These are phyloP conservation scores for Caenorhabditis sp. DNA, from an alignment of 2,888 invertebrate species.

Conservation along the genomic window DNA sequence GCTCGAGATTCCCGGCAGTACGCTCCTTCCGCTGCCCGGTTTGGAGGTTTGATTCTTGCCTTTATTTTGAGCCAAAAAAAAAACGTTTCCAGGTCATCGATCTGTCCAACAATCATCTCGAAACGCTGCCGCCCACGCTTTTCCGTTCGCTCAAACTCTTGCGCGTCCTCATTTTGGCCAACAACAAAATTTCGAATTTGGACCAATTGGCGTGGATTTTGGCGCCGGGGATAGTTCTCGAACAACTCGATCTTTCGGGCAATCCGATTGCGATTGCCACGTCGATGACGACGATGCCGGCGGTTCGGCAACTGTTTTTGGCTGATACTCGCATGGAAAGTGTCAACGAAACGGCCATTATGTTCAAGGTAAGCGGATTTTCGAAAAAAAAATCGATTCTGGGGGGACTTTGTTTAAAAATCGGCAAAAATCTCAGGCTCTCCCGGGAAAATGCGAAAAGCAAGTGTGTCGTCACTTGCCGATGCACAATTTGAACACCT, in stretches of 20 bases:
- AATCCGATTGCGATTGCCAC: conserved; percentile 69
- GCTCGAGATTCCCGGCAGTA: conserved; percentile 63
- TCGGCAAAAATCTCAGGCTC: conserved; percentile 19
- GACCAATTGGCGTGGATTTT: conserved; percentile 65
- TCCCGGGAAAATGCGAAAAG: conserved; percentile 39
- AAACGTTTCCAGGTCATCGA: conserved; percentile 37
- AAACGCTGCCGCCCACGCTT: conserved; percentile 68
- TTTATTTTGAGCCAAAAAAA: not conserved
- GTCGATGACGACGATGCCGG: conserved; percentile 62
- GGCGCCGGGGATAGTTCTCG: conserved; percentile 65
- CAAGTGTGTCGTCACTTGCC: conserved; percentile 45
- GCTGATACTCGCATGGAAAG: conserved; percentile 63
- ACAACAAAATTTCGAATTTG: conserved; percentile 70
- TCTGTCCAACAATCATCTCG: conserved; percentile 71
- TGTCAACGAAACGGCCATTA: conserved; percentile 63
- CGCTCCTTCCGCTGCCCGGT: conserved; percentile 71
- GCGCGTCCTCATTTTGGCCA: conserved; percentile 65
- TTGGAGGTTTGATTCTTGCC: conserved; percentile 61
- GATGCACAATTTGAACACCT: conserved; percentile 44
- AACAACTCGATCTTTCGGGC: conserved; percentile 68
- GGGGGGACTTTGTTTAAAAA: not conserved
- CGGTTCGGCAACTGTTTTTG: conserved; percentile 67
- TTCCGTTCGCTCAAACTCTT: conserved; percentile 64
- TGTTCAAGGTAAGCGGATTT: conserved; percentile 57
- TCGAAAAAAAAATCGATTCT: not conserved